A percentile compares a stretch with the other conserved stretches of the same genome.
Conservation (phyloP, 1,140 invertebrate genomes). For the Apis cerana region DNA sequence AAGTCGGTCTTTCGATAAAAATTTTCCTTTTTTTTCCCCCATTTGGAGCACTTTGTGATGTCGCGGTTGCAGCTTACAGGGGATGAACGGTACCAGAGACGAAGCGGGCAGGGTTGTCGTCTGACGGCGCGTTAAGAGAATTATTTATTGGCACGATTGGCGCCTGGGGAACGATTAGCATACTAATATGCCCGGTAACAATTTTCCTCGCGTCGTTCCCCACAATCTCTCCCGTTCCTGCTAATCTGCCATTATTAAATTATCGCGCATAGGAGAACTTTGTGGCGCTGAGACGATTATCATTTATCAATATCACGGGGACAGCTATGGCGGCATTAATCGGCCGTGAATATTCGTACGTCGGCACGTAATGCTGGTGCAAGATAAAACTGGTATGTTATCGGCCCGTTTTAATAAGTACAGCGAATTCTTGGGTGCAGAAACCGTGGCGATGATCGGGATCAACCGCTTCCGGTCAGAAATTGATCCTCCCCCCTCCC, state of each 20-base stretch:
- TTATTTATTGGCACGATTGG: slow-evolving; percentile 66
- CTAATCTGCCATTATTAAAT: slow-evolving; percentile 71
- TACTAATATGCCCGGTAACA: slow-evolving; percentile 56
- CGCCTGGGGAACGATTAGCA: slow-evolving; percentile 65
- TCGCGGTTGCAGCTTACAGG: neutral
- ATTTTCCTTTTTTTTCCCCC: too few relatives aligned
- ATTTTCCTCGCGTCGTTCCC: slow-evolving; percentile 18
- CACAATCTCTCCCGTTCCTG: slow-evolving; percentile 16
- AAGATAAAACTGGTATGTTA: slow-evolving; percentile 65
- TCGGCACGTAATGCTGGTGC: slow-evolving; percentile 51
- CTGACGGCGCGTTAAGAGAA: slow-evolving; percentile 61
- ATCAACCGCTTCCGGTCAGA: slow-evolving; percentile 27
- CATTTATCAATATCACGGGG: slow-evolving; percentile 68
- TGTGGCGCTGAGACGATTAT: slow-evolving; percentile 46
- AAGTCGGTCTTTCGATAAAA: too few relatives aligned
- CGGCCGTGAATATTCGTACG: slow-evolving; percentile 23
- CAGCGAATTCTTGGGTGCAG: neutral
- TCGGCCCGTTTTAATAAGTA: slow-evolving; percentile 39
- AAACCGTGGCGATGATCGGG: neutral
- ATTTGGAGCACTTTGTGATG: too few relatives aligned
- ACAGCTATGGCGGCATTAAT: slow-evolving; percentile 15
- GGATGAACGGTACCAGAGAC: slow-evolving; percentile 40
- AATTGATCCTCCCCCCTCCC: neutral
- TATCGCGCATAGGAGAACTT: slow-evolving; percentile 44
- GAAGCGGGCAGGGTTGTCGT: slow-evolving; percentile 17